Evolutionary conservation across 2,888 invertebrate genomes (phyloP).

Genomic region (Odontothrips loti): DNA sequence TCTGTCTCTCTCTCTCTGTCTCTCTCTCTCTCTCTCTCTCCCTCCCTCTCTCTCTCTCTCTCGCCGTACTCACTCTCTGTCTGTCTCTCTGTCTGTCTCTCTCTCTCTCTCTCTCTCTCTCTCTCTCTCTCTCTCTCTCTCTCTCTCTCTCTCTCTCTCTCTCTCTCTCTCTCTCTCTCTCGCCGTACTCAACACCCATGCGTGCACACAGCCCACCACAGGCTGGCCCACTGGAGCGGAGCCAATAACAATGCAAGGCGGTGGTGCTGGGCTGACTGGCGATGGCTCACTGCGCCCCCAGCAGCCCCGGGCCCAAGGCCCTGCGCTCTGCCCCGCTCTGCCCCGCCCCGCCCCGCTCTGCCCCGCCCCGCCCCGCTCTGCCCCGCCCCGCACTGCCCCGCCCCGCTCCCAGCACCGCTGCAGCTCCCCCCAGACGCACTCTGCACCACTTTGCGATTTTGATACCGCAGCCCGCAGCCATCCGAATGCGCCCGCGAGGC

Average conservation of each 20-base stretch:
- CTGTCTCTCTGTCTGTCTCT: constrained; percentile 30
- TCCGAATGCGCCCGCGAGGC: too few species aligned
- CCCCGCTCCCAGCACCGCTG: too few species aligned
- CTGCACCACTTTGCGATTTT: too few species aligned
- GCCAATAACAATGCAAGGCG: not conserved
- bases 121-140: not conserved
- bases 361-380: too few species aligned
- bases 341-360: too few species aligned
- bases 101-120: constrained; percentile 28
- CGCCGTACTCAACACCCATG: not conserved
- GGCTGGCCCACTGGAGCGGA: not conserved
- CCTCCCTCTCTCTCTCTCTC: constrained; percentile 31
- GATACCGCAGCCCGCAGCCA: too few species aligned
- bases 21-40: constrained; percentile 28
- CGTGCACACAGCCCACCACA: not conserved
- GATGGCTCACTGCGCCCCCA: too few species aligned
- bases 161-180: not conserved
- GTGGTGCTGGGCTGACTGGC: too few species aligned
- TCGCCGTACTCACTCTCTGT: constrained; percentile 28
- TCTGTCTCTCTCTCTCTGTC: constrained; percentile 28
- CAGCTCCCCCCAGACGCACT: too few species aligned
- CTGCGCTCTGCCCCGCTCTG: too few species aligned
- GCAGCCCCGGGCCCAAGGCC: too few species aligned
- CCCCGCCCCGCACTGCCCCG: too few species aligned
- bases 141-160: not conserved